Evolutionary conservation across 2,113 vertebrate genomes (phyloP).

Genomic region (Eurystomus gularis): DNA sequence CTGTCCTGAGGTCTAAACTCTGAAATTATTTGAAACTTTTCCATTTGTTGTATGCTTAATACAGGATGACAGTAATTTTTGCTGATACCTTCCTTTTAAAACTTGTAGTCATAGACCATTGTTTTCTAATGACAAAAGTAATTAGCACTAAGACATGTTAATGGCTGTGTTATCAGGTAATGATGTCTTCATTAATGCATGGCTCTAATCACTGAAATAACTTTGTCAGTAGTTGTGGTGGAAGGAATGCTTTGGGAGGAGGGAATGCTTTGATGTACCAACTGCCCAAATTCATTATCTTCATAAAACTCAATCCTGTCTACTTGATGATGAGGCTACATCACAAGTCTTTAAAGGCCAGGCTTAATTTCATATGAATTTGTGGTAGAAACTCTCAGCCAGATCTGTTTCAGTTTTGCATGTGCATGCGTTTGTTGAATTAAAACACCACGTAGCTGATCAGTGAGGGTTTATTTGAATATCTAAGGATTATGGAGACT

Average conservation of each 20-base stretch:
- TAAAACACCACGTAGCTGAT: background rate
- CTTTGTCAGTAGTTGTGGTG: background rate
- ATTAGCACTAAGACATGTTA: constrained; percentile 34
- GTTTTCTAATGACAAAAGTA: constrained; percentile 55
- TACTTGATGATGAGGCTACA: background rate
- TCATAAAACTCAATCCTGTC: background rate
- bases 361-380: background rate
- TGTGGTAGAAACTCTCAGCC: background rate
- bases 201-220: constrained; percentile 21
- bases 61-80: background rate
- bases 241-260: background rate
- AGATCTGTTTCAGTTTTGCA: background rate
- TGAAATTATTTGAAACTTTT: background rate
- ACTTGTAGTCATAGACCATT: background rate
- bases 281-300: constrained; percentile 31
- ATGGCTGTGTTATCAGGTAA: constrained; percentile 46
- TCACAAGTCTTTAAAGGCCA: background rate
- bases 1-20: background rate
- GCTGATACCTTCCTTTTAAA: background rate
- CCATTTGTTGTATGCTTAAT: background rate
- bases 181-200: constrained; percentile 46
- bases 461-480: background rate
- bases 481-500: background rate
- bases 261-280: background rate
- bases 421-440: background rate